A percentile compares a stretch with the other conserved stretches of the same genome.
These are phyloP conservation scores for Dione vanillae DNA, from an alignment of 2,888 invertebrate species.

Conservation along the genomic window DNA sequence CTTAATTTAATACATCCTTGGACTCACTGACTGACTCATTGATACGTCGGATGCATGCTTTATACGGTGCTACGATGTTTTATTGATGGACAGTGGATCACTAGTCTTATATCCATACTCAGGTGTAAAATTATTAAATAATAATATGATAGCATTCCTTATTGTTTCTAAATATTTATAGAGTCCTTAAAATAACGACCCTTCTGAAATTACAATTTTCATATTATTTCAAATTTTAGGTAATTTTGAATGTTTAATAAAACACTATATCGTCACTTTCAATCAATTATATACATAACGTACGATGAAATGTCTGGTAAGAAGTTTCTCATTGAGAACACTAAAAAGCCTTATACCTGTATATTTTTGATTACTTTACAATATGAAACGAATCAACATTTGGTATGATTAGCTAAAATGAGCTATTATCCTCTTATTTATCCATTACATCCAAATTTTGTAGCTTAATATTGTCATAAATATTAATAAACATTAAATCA, in stretches of 20 bases:
- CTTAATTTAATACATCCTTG: constrained; percentile 60
- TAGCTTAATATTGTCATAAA: constrained; percentile 18
- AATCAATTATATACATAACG: background rate
- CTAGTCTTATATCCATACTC: background rate
- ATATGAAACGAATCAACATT: background rate
- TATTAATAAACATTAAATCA: constrained; percentile 1
- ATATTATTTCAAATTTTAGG: background rate
- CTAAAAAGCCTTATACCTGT: background rate
- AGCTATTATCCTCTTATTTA: background rate
- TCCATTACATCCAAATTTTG: background rate
- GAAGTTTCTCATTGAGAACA: too few species aligned
- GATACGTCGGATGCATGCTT: constrained; percentile 46
- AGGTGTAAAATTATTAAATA: constrained; percentile 7
- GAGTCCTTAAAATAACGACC: background rate
- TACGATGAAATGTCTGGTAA: too few species aligned
- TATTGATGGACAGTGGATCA: constrained; percentile 37
- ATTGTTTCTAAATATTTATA: background rate
- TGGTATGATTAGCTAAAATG: background rate
- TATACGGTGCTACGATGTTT: constrained; percentile 43
- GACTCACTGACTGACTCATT: constrained; percentile 37
- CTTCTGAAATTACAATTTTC: background rate
- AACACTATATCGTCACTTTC: background rate
- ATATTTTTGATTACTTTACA: background rate
- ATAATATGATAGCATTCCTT: constrained; percentile 1
- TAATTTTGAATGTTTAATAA: background rate